These are phyloP conservation scores for Sclerodermus sp. DNA, from an alignment of 2,888 invertebrate genomes.

Conservation along the genomic window DNA sequence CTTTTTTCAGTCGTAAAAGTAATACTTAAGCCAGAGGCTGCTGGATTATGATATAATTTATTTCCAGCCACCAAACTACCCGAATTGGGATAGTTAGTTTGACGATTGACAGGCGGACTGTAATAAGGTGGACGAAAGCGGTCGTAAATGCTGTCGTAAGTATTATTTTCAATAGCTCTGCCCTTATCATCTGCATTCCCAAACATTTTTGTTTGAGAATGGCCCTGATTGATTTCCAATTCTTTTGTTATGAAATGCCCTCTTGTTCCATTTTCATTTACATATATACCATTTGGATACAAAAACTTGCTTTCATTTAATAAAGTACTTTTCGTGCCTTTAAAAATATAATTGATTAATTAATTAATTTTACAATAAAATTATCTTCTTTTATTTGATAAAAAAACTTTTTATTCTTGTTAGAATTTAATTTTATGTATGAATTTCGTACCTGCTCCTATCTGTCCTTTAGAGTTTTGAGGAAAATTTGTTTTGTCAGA, in stretches of 20 bases:
- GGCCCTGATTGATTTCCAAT: slow-evolving; percentile 39
- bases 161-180: not conserved
- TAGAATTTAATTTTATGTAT: no score
- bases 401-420: no score
- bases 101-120: slow-evolving; percentile 2
- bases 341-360: not conserved
- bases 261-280: slow-evolving; percentile 30
- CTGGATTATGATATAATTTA: no score
- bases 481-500: slow-evolving; percentile 29
- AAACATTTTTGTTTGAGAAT: slow-evolving; percentile 35
- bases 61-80: no score
- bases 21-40: no score
- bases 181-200: slow-evolving; percentile 7
- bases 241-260: slow-evolving; percentile 38
- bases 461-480: slow-evolving; percentile 16
- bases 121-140: slow-evolving; percentile 4
- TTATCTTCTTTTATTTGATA: not conserved
- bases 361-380: not conserved
- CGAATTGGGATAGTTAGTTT: not conserved
- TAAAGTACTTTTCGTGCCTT: slow-evolving; percentile 12
- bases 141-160: slow-evolving; percentile 8
- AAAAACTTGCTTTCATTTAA: not conserved
- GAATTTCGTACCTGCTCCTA: slow-evolving; percentile 21
- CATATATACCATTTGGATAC: slow-evolving; percentile 28
- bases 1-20: no score